Conservation (phyloP, 2,888 invertebrate genomes). For the Hypsopygia costalis region DNA sequence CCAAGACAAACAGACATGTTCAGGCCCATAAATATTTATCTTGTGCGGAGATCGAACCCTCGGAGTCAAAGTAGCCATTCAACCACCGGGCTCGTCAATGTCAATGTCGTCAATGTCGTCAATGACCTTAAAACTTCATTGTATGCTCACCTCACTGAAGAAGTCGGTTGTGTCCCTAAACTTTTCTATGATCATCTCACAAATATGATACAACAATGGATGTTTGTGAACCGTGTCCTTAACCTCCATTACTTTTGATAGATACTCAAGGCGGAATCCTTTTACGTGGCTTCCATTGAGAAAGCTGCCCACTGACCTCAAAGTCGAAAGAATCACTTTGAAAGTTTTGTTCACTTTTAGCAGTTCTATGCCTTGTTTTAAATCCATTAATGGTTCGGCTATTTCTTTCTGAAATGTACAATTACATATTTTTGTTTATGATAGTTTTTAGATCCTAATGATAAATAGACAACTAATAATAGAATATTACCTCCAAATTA, state of each 20-base stretch:
- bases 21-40: no score
- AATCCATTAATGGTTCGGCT: slow-evolving; percentile 98
- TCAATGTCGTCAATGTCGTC: no score
- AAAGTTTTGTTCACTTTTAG: slow-evolving; percentile 96
- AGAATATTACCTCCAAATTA: slow-evolving; percentile 88
- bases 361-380: slow-evolving; percentile 97
- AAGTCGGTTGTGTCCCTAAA: slow-evolving; percentile 97
- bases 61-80: no score
- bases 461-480: no score
- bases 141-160: slow-evolving; percentile 92
- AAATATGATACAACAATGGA: slow-evolving; percentile 97
- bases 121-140: no score
- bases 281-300: slow-evolving; percentile 95
- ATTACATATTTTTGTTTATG: slow-evolving; percentile 10
- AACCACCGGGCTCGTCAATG: no score
- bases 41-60: no score
- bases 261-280: slow-evolving; percentile 98
- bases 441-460: no score
- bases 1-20: no score
- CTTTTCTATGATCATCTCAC: slow-evolving; percentile 98
- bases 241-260: slow-evolving; percentile 98
- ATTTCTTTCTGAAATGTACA: slow-evolving; percentile 88
- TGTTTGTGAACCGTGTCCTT: slow-evolving; percentile 99
- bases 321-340: slow-evolving; percentile 94
- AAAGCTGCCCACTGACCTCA: slow-evolving; percentile 97